Base-by-base conservation (phyloP, 2,113 vertebrate genomes). In the Cololabis saira region DNA sequence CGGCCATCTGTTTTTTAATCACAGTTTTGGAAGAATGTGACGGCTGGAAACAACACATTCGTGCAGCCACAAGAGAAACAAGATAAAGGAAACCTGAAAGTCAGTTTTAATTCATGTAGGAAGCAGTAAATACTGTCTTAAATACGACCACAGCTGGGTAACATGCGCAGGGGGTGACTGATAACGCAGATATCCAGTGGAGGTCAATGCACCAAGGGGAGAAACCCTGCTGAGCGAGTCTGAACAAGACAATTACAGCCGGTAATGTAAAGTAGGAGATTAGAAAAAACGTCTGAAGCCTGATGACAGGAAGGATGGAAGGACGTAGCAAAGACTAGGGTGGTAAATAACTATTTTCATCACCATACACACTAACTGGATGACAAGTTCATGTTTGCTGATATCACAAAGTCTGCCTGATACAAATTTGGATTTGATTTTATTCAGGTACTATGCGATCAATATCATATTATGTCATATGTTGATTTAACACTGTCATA, bases 181-280 rank as follows among this genome's bases (percentile, higher is more conserved):
- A 44, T 43, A 47, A 53, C 15, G 2, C 33, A 40, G 42, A 43
- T 4, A 10, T 45, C 53, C 62, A 64, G 78, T 30, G 45, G 69
- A 54, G 61, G 61, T 71, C 59, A 64, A n/a, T 2, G 11, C 33
- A 43, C 50, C 13, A 4, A 47, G 66, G 60, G 55, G 1, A 12
- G 30, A 40, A 65, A 54, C 41, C 55, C 43, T 8, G 0, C 55
- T n/a, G 54, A 64, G 30, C 19, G 17, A 4, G 2, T 53, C 65
- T 11, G 64, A 63, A 75, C 72, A 73, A 64, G 42, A 58, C n/a
- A n/a, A 42, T 57, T 76, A 75, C 14, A 37, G 44, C 37, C 14
- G 6, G 14, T 17, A 52, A 24, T 48, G 14, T 10, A 21, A 68
- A 74, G 6, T 1, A 43, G 17, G 7, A 67, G 17, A 44, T 3